A percentile compares a stretch with the other conserved stretches of the same genome.
Evolutionary conservation across 2,797 vertebrate species (phyloP).

Genomic region (Microcaecilia unicolor): DNA sequence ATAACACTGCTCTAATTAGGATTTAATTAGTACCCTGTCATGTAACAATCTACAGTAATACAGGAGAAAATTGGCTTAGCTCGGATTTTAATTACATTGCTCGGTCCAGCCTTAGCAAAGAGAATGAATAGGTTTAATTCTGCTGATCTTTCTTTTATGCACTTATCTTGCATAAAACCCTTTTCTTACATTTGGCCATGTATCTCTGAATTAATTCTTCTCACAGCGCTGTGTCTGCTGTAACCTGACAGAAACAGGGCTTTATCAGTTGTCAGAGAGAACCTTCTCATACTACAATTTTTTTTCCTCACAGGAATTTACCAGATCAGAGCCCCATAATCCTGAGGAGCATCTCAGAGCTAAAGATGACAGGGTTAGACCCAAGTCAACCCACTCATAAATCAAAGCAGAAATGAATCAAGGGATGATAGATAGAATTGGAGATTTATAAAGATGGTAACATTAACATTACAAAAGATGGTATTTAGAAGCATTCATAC

Average conservation of each 20-base stretch:
- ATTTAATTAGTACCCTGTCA: constrained; percentile 58
- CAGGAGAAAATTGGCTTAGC: constrained; percentile 49
- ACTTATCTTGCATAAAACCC: constrained; percentile 10
- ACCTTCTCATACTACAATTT: constrained; percentile 20
- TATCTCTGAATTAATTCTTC: constrained; percentile 35
- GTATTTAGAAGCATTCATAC: constrained; percentile 22
- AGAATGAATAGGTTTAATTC: constrained; percentile 41
- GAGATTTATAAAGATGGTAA: constrained; percentile 31
- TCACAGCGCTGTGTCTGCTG: constrained; percentile 1
- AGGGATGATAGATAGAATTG: constrained; percentile 11
- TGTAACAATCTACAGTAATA: constrained; percentile 55
- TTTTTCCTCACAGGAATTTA: constrained; percentile 37
- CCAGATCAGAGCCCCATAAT: constrained; percentile 41
- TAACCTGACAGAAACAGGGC: constrained; percentile 20
- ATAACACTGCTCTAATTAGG: constrained; percentile 56
- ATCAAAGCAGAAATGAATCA: constrained; percentile 27
- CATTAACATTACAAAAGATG: constrained; percentile 41
- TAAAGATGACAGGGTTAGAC: constrained; percentile 38
- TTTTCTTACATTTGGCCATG: neutral
- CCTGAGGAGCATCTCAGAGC: constrained; percentile 24
- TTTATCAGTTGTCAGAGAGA: constrained; percentile 37
- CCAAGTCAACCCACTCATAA: constrained; percentile 27
- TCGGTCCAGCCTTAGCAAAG: constrained; percentile 32
- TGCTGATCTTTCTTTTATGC: too few relatives aligned
- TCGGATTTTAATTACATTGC: constrained; percentile 47